A percentile compares a stretch with the other conserved stretches of the same genome.
Conservation (phyloP, 1,140 invertebrate species). For the Halictus rubicundus region DNA sequence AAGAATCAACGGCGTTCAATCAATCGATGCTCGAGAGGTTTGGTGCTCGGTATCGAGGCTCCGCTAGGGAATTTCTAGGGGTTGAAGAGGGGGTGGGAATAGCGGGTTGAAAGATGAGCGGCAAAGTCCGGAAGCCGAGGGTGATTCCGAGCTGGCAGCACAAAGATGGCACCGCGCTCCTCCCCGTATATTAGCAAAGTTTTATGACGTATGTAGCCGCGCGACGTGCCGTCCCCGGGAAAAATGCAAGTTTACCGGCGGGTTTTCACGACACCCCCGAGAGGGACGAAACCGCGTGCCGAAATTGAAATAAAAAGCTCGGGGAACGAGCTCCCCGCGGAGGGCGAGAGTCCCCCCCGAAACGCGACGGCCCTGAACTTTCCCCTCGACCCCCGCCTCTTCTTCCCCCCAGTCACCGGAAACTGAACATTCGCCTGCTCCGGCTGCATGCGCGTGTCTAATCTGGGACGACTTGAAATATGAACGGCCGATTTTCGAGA, state of each 20-base stretch:
- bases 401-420: too few relatives aligned
- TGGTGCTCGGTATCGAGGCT: not conserved
- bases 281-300: not conserved
- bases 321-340: not conserved
- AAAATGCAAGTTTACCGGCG: constrained; percentile 55
- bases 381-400: not conserved
- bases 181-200: constrained; percentile 69
- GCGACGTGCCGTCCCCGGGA: constrained; percentile 40
- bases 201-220: constrained; percentile 63
- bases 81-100: too few relatives aligned
- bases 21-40: not conserved
- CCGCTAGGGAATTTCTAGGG: not conserved
- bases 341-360: too few relatives aligned
- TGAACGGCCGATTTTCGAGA: not conserved
- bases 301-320: constrained; percentile 37
- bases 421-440: constrained; percentile 12
- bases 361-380: not conserved
- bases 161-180: constrained; percentile 39
- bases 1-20: too few relatives aligned
- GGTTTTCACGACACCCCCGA: not conserved
- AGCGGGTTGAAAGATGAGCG: constrained; percentile 6
- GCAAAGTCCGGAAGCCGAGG: constrained; percentile 16
- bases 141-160: constrained; percentile 43
- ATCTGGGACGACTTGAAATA: not conserved
- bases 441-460: not conserved